Percentiles rank a stretch among this genome's conserved stretches.
Evolutionary conservation across 2,113 vertebrate species (phyloP).

Genomic region (Apeltes quadracus): DNA sequence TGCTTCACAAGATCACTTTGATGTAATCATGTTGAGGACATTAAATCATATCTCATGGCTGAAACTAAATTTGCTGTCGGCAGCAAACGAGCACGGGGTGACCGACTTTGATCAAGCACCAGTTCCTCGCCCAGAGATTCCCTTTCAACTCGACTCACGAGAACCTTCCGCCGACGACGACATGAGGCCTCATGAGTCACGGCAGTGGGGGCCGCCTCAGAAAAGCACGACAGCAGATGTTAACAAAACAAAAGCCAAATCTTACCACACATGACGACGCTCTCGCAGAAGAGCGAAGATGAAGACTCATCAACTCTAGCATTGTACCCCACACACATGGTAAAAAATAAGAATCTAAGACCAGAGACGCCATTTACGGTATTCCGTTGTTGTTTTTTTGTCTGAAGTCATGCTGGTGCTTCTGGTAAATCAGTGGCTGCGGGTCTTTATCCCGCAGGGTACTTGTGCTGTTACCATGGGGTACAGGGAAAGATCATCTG

Average conservation of each 20-base stretch:
- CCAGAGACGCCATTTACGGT: neutral
- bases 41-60: slow-evolving; percentile 31
- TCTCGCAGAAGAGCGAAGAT: too few species aligned
- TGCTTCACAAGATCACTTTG: slow-evolving; percentile 1
- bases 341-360: slow-evolving; percentile 13
- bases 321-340: neutral
- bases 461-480: neutral
- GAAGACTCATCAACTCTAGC: slow-evolving; percentile 14
- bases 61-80: neutral
- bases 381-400: neutral
- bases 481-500: neutral
- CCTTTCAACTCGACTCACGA: slow-evolving; percentile 52
- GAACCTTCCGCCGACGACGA: slow-evolving; percentile 19
- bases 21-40: slow-evolving; percentile 2
- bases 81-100: slow-evolving; percentile 37
- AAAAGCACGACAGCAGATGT: slow-evolving; percentile 42
- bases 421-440: slow-evolving; percentile 4
- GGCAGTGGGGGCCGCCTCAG: slow-evolving; percentile 30
- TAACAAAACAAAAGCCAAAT: slow-evolving; percentile 57
- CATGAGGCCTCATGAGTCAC: slow-evolving; percentile 35
- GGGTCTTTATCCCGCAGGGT: neutral
- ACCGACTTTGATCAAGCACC: slow-evolving; percentile 53
- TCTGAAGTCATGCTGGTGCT: neutral
- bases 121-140: slow-evolving; percentile 50
- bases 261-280: slow-evolving; percentile 14